Evolutionary conservation across 2,113 vertebrate genomes (phyloP).

Genomic region (Tympanuchus pallidicinctus): DNA sequence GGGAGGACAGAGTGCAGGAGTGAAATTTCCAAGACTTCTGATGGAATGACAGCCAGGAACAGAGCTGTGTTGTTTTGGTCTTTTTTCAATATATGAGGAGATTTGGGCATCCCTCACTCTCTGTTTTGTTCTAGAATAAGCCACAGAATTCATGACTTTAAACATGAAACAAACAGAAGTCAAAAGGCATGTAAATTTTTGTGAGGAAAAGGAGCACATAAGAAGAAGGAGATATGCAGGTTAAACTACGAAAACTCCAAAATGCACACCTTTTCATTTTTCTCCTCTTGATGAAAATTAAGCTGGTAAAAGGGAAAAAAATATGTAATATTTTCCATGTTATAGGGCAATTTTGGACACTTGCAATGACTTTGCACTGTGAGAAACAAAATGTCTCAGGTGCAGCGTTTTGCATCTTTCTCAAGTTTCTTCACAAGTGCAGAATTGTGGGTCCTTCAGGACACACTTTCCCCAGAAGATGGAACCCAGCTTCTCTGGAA

Average conservation of each 20-base stretch:
- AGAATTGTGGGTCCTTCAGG: background rate
- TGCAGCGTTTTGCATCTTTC: background rate
- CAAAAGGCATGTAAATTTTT: background rate
- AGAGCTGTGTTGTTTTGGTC: background rate
- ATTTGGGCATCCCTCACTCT: background rate
- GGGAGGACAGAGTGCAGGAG: conserved; percentile 71
- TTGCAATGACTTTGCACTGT: background rate
- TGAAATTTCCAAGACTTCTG: conserved; percentile 20
- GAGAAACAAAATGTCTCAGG: background rate
- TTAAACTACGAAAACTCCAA: background rate
- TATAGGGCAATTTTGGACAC: background rate
- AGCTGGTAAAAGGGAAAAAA: background rate
- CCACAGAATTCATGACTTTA: rapidly evolving
- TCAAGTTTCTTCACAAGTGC: background rate
- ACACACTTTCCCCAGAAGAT: background rate
- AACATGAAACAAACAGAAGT: background rate
- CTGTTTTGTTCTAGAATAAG: rapidly evolving
- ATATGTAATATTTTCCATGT: background rate
- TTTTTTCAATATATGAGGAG: background rate
- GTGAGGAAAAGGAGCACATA: background rate
- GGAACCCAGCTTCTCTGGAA: background rate
- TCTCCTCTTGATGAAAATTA: background rate
- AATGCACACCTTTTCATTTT: background rate
- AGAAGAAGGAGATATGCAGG: background rate
- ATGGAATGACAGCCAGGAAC: background rate